Percentiles rank a stretch among this genome's conserved stretches.
These are phyloP conservation scores for Amblyjoppa fuscipennis DNA, from an alignment of 2,888 invertebrate species.

Conservation along the genomic window DNA sequence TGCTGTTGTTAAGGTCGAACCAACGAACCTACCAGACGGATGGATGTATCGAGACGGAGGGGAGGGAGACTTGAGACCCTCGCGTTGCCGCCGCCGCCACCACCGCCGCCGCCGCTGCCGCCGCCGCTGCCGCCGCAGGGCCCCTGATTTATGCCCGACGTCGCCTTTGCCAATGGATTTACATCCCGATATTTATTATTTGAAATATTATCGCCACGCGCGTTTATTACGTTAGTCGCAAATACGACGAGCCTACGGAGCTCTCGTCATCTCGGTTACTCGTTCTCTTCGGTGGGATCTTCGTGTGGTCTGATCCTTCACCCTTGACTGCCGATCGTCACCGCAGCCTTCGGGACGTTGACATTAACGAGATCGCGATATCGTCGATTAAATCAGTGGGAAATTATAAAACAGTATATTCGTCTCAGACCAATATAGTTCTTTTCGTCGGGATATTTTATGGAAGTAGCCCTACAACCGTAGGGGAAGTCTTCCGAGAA, in stretches of 20 bases:
- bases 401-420: too few relatives aligned
- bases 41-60: conserved; percentile 60
- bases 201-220: conserved; percentile 83
- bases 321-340: neutral
- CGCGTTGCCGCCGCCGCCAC: conserved; percentile 49
- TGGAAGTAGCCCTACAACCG: too few relatives aligned
- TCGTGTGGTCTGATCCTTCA: conserved; percentile 1
- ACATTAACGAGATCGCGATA: neutral
- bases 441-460: neutral
- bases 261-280: conserved; percentile 40
- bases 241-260: conserved; percentile 66
- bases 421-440: neutral
- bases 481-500: conserved; percentile 26
- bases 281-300: conserved; percentile 50
- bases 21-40: conserved; percentile 72
- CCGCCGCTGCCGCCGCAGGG: conserved; percentile 64
- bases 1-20: conserved; percentile 67
- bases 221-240: conserved; percentile 83
- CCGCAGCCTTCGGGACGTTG: neutral
- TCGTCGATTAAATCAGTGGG: neutral
- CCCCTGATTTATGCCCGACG: conserved; percentile 84
- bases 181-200: conserved; percentile 85
- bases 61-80: conserved; percentile 60
- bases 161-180: conserved; percentile 85
- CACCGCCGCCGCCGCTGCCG: neutral